These are phyloP conservation scores for Oenanthe melanoleuca DNA, from an alignment of 2,113 vertebrate genomes.

Conservation along the genomic window DNA sequence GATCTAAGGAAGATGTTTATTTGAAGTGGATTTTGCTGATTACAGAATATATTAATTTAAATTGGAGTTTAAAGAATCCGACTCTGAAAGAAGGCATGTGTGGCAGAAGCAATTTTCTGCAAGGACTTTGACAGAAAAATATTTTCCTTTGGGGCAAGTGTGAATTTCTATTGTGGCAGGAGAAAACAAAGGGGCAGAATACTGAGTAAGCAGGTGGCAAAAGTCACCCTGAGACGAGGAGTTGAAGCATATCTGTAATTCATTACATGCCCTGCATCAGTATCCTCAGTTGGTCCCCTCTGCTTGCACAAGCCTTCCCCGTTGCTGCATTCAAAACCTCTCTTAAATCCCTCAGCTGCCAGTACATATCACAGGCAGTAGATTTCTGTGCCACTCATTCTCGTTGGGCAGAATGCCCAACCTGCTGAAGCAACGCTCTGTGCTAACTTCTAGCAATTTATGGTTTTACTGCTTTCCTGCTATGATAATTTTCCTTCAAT, in stretches of 20 bases:
- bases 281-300: neutral
- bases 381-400: neutral
- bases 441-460: constrained; percentile 2
- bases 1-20: neutral
- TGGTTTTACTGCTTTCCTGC: constrained; percentile 12
- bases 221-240: neutral
- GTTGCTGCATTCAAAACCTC: neutral
- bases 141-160: neutral
- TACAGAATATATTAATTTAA: neutral
- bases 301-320: neutral
- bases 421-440: neutral
- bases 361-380: neutral
- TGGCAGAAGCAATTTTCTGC: neutral
- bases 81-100: neutral
- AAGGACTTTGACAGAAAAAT: neutral
- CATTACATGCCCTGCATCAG: neutral
- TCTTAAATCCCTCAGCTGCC: constrained; percentile 11
- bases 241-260: neutral
- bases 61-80: neutral
- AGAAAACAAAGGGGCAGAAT: neutral
- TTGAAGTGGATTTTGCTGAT: neutral
- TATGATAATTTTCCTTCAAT: constrained; percentile 15
- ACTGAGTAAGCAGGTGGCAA: neutral
- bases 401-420: neutral
- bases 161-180: neutral